These are phyloP conservation scores for Synanthedon myopaeformis DNA, from an alignment of 2,888 invertebrate genomes.

Conservation along the genomic window DNA sequence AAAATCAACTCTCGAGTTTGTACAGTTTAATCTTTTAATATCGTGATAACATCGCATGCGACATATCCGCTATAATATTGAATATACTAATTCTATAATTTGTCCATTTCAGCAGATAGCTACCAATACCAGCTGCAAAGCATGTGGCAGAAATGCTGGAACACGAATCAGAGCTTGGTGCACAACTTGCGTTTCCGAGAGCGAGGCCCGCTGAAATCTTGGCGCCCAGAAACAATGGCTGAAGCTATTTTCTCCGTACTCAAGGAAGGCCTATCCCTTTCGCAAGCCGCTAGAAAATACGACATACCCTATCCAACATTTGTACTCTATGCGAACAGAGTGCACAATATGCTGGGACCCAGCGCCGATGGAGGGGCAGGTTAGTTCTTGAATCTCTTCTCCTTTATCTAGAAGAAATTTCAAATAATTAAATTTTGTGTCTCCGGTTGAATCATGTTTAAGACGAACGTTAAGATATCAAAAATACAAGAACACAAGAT, in stretches of 20 bases:
- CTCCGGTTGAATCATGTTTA: no score
- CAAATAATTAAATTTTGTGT: no score
- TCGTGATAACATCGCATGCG: not conserved
- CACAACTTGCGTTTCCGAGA: slow-evolving; percentile 93
- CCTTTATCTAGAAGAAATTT: no score
- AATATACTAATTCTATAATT: slow-evolving; percentile 20
- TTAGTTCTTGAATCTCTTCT: slow-evolving; percentile 45
- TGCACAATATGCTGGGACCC: slow-evolving; percentile 94
- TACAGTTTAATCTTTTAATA: no score
- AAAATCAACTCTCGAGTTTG: no score
- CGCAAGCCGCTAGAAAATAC: slow-evolving; percentile 92
- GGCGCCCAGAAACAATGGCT: slow-evolving; percentile 95
- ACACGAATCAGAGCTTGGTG: slow-evolving; percentile 90
- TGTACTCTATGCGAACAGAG: slow-evolving; percentile 91
- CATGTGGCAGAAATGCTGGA: slow-evolving; percentile 97
- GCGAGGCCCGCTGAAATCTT: slow-evolving; percentile 91
- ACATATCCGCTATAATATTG: not conserved
- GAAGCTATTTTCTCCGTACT: slow-evolving; percentile 93
- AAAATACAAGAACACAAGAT: no score
- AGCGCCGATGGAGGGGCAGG: slow-evolving; percentile 92
- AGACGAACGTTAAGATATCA: no score
- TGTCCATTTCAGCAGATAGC: slow-evolving; percentile 82
- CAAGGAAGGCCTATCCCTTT: slow-evolving; percentile 88
- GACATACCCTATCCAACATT: slow-evolving; percentile 96
- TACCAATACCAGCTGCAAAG: slow-evolving; percentile 95